phyloP scores from a whole-genome alignment of 2,797 vertebrate species.

The Schizopygopsis pylzovi region DNA sequence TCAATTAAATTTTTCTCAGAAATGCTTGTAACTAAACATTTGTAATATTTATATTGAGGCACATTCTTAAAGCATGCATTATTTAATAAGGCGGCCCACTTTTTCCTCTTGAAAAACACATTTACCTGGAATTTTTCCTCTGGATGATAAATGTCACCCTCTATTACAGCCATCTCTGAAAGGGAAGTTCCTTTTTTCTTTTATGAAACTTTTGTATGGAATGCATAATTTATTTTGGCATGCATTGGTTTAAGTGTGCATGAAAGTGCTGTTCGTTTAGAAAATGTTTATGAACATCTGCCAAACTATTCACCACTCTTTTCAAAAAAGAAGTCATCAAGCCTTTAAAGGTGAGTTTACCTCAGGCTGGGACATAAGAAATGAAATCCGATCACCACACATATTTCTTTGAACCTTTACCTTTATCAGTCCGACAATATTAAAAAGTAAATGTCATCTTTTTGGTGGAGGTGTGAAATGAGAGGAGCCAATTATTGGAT shows the following conservation, averaged over 20 bases:
- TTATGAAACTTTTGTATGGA: slow-evolving; percentile 69
- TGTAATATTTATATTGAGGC: not conserved
- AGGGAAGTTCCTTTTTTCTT: slow-evolving; percentile 74
- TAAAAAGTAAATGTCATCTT: slow-evolving; percentile 92
- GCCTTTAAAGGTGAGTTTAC: slow-evolving; percentile 54
- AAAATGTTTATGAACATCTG: not conserved
- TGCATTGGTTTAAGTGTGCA: not conserved
- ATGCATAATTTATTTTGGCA: not conserved
- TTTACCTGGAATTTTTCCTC: slow-evolving; percentile 53
- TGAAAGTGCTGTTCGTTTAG: not conserved
- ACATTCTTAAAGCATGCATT: not conserved
- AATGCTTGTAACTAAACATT: not conserved
- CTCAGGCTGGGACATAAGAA: slow-evolving; percentile 49
- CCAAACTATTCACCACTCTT: slow-evolving; percentile 26
- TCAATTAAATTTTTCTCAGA: not conserved
- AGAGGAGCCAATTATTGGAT: slow-evolving; percentile 86
- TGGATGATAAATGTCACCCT: slow-evolving; percentile 68
- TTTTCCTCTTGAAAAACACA: slow-evolving; percentile 18
- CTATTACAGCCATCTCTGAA: slow-evolving; percentile 71
- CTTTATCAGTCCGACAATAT: slow-evolving; percentile 82
- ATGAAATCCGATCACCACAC: slow-evolving; percentile 69
- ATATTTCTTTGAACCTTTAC: slow-evolving; percentile 78
- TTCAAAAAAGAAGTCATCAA: slow-evolving; percentile 25
- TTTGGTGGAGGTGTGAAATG: slow-evolving; percentile 59
- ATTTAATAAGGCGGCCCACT: slow-evolving; percentile 23